phyloP scores from a whole-genome alignment of 2,888 invertebrate genomes.

The Hyppa rectilinea region DNA sequence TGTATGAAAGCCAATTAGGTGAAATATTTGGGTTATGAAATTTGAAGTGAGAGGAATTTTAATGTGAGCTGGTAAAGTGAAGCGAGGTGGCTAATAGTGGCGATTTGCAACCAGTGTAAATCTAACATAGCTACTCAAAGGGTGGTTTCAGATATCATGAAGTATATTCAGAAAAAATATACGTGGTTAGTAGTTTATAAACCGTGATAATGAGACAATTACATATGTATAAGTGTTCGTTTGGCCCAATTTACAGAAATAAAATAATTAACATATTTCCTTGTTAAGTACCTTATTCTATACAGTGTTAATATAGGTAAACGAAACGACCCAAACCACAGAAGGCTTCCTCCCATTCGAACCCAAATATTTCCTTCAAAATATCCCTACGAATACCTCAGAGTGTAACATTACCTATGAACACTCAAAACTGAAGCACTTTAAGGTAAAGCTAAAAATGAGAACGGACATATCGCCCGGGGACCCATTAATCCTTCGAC shows the following conservation, averaged over 20 bases:
- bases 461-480: slow-evolving; percentile 58
- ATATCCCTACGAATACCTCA: slow-evolving; percentile 10
- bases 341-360: neutral
- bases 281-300: neutral
- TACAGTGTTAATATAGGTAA: too few relatives aligned
- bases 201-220: too few relatives aligned
- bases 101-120: too few relatives aligned
- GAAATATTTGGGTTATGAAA: slow-evolving; percentile 40
- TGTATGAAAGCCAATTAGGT: slow-evolving; percentile 46
- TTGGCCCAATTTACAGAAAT: too few relatives aligned
- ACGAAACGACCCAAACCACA: neutral
- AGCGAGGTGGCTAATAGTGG: too few relatives aligned
- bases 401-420: slow-evolving; percentile 52
- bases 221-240: too few relatives aligned
- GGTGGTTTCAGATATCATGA: too few relatives aligned
- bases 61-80: neutral
- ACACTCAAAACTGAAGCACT: slow-evolving; percentile 47
- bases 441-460: slow-evolving; percentile 64
- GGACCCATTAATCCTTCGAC: slow-evolving; percentile 70
- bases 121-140: too few relatives aligned
- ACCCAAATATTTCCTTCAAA: neutral
- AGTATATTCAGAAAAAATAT: too few relatives aligned
- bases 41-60: neutral
- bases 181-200: too few relatives aligned
- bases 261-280: neutral